Evolutionary conservation across 2,888 invertebrate genomes (phyloP), one percentile per base, ranked within the genome.

Genomic region (Magallana nippona): DNA sequence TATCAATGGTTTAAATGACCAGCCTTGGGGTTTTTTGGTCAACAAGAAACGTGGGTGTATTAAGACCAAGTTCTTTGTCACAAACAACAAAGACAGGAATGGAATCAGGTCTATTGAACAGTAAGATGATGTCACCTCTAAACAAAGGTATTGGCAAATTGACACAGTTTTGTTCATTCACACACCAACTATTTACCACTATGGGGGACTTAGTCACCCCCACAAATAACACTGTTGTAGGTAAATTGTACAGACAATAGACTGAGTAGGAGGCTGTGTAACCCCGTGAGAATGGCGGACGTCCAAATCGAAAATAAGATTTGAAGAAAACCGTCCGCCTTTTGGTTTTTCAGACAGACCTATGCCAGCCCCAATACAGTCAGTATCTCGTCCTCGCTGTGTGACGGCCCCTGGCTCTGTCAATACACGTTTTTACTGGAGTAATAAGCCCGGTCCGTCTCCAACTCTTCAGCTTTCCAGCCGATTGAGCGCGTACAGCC

Each of bases 131-230:
- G 60, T 71, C 71, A 71, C 32, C 22, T 13, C 71, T 22, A 27
- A 71, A 71, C 5, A 32, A 27, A 71, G 27, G 32, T 5, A 13
- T 71, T 71, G 71, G 71, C 71, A 71, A 71, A 32, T 32, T 71
- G 71, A 71, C 71, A 71, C 71, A 71, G 32, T 71, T 71, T 71
- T 15, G 27, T 22, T 27, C 71, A 71, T 71, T 71, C 71, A 71
- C 32, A 71, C 10, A 71, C 27, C 11, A 71, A 71, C 32, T 22
- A 71, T 71, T 71, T 71, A 71, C 71, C 22, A 32, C 22, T 71
- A 13, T 27, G 13, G 13, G 22, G 71, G 32, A 22, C 15, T 27
- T 22, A 71, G 11, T 71, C 71, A 71, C 71, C 71, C 71, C 71
- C 44, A 44, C 44, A 0, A 44, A 44, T 44, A 44, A 44, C 5